Evolutionary conservation across 2,797 vertebrate genomes (phyloP), one percentile per base, ranked within the genome.

Genomic region (Erethizon dorsatum): DNA sequence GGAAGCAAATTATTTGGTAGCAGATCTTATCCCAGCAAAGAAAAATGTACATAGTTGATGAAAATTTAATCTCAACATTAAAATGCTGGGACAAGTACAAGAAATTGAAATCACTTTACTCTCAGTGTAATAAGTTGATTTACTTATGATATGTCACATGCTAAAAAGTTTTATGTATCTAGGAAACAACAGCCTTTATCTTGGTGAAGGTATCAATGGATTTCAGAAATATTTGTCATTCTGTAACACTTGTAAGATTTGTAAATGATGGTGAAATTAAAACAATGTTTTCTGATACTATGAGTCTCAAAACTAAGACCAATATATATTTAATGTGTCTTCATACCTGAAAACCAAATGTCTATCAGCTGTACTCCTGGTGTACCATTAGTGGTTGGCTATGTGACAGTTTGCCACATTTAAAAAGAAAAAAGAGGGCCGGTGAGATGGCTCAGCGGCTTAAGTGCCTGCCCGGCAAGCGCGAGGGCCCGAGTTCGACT

Each of bases 211-310:
- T 75, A 28, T 91, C 22, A 95, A 57, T 37, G 88, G 52, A 31
- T 77, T 94, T 89, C 37, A 54, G 2, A 24, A 86, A n/a, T 85
- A 56, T 69, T 82, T 96, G 83, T 77, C 45, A 33, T 80, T 13
- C 14, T 85, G 0, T 63, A 63, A 52, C 45, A 56, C 83, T 88
- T 75, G 28, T 84, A 56, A 85, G 56, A 79, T 94, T 89, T 73
- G 2, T 94, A 94, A 97, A 78, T 90, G 56, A 78, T 88, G 26
- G 37, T 75, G 18, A 54, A 73, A 88, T 92, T 88, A 17, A 95
- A 79, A 77, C 54, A 28, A 7, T 67, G 18, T 94, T 54, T 71
- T 63, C 17, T 87, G 28, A 54, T 85, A 4, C 7, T 59, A n/a
- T 45, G 33, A 93, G 33, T 75, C 63, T 90, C 33, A 18, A 37